phyloP scores from a whole-genome alignment of 2,113 vertebrate genomes.

The Leptocoma aspasia region DNA sequence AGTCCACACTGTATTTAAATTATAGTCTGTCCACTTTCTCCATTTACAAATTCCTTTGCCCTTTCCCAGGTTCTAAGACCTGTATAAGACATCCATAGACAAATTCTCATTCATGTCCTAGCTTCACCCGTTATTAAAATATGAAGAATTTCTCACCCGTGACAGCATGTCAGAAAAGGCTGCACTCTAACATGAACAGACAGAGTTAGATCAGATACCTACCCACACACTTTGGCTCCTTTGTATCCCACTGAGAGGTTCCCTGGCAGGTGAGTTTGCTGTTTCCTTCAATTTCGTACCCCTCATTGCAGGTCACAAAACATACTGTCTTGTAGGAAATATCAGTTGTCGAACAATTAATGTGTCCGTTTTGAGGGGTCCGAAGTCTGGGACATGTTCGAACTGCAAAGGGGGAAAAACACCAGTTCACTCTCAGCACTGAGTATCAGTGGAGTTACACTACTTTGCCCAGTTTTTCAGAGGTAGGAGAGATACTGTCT shows the following conservation, averaged over 20 bases:
- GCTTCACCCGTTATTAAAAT: neutral
- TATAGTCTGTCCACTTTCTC: neutral
- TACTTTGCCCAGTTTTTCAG: neutral
- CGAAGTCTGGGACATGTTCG: conserved; percentile 83
- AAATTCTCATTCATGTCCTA: neutral
- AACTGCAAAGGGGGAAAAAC: conserved; percentile 66
- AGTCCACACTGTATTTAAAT: neutral
- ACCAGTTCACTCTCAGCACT: neutral
- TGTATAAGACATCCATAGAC: neutral
- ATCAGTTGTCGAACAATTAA: conserved; percentile 81
- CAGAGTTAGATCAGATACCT: conserved; percentile 60
- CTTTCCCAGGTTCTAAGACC: neutral
- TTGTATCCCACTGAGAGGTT: conserved; percentile 87
- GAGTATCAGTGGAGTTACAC: neutral
- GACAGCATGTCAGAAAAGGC: neutral
- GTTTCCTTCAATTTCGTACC: conserved; percentile 86
- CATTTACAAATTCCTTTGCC: neutral
- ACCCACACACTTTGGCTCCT: conserved; percentile 91
- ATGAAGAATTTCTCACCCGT: neutral
- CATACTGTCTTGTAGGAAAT: conserved; percentile 81
- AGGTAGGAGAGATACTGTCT: neutral
- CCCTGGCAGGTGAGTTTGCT: conserved; percentile 83
- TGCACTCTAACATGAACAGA: neutral
- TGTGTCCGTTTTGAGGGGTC: conserved; percentile 76
- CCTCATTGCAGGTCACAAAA: conserved; percentile 81